Evolutionary conservation across 2,888 invertebrate genomes (phyloP).

Genomic region (Mactromeris polynyma): DNA sequence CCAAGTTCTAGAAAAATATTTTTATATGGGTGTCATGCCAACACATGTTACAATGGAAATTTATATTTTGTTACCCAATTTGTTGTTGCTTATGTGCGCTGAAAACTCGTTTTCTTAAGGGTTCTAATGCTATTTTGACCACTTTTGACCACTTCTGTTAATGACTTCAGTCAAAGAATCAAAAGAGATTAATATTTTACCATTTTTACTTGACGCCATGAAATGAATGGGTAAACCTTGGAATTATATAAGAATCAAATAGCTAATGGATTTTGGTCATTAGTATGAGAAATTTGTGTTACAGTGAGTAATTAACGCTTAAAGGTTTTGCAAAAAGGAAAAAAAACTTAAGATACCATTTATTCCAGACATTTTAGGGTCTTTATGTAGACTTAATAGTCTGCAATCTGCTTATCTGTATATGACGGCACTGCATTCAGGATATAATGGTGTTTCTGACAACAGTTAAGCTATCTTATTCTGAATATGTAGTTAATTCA

Average conservation of each 20-base stretch:
- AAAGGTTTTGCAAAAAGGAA: not conserved
- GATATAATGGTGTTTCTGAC: not conserved
- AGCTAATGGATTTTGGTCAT: slow-evolving; percentile 71
- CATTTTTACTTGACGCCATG: slow-evolving; percentile 27
- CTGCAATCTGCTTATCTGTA: not conserved
- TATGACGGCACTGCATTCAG: too few species aligned
- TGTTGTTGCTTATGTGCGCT: not conserved
- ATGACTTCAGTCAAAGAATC: slow-evolving; percentile 51
- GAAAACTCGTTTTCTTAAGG: slow-evolving; percentile 8
- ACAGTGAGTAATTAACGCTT: slow-evolving; percentile 53
- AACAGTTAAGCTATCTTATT: not conserved
- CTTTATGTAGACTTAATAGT: slow-evolving; percentile 2
- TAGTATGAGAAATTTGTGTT: slow-evolving; percentile 39
- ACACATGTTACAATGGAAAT: not conserved
- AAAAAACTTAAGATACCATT: slow-evolving; percentile 57
- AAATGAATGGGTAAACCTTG: slow-evolving; percentile 23
- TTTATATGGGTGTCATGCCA: slow-evolving; percentile 12
- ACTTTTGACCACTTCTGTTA: slow-evolving; percentile 46
- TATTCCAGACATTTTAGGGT: slow-evolving; percentile 25
- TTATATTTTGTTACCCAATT: not conserved
- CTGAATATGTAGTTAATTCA: not conserved
- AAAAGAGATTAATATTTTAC: slow-evolving; percentile 61
- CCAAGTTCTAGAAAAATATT: not conserved
- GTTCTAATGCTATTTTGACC: slow-evolving; percentile 23
- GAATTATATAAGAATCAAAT: slow-evolving; percentile 68